Evolutionary conservation across 2,113 vertebrate genomes (phyloP).

Genomic region (Thinocorus orbignyianus): DNA sequence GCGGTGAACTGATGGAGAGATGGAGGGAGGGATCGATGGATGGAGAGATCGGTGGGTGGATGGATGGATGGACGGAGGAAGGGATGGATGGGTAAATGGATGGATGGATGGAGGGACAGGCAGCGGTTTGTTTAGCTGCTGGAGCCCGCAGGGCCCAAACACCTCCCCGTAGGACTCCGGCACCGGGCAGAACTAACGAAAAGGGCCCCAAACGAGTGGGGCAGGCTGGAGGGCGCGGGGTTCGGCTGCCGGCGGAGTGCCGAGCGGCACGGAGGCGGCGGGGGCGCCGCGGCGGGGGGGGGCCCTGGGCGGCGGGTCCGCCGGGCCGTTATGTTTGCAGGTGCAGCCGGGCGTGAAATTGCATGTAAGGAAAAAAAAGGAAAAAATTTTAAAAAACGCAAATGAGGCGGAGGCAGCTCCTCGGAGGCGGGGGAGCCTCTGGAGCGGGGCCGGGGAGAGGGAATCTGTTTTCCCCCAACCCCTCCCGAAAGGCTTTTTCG

Average conservation of each 20-base stretch:
- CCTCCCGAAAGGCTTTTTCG: background rate
- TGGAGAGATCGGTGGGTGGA: background rate
- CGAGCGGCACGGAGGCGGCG: background rate
- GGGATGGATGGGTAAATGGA: no score
- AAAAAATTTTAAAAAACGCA: constrained; percentile 26
- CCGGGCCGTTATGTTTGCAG: constrained; percentile 28
- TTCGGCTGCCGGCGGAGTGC: background rate
- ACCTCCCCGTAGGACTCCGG: background rate
- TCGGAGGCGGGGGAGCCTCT: background rate
- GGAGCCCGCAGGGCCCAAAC: background rate
- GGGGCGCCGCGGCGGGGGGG: background rate
- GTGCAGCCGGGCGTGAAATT: constrained; percentile 67
- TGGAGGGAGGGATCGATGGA: background rate
- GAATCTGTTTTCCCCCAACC: background rate
- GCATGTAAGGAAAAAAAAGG: background rate
- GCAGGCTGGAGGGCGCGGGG: background rate
- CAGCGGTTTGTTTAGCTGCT: background rate
- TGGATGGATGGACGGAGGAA: no score
- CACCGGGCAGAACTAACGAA: background rate
- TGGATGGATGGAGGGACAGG: background rate
- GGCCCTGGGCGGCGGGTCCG: background rate
- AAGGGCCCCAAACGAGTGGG: background rate
- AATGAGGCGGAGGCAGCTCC: background rate
- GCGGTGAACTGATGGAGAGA: background rate
- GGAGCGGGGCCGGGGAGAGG: background rate